Evolutionary conservation across 2,797 vertebrate species (phyloP).

Genomic region (Amblyraja radiata): DNA sequence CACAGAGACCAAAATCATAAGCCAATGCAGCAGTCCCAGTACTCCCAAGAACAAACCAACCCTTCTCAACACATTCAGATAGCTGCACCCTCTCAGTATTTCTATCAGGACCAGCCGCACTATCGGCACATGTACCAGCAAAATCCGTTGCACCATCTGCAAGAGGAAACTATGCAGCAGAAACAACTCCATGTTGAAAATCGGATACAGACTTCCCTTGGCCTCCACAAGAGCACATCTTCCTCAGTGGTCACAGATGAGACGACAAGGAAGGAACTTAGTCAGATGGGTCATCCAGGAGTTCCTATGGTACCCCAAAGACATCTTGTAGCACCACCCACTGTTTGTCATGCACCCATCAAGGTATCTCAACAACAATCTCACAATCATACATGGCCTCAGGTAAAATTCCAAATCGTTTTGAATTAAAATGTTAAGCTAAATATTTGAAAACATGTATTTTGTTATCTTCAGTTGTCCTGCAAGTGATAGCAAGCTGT

Average conservation of each 20-base stretch:
- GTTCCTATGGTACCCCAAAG: constrained; percentile 50
- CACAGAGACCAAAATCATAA: constrained; percentile 59
- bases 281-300: constrained; percentile 45
- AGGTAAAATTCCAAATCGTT: constrained; percentile 16
- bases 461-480: background rate
- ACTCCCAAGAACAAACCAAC: constrained; percentile 57
- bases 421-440: background rate
- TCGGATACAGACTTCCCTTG: constrained; percentile 49
- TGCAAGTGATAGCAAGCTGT: background rate
- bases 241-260: constrained; percentile 51
- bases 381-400: constrained; percentile 32
- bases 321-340: constrained; percentile 48
- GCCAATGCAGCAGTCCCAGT: constrained; percentile 54
- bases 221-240: constrained; percentile 54
- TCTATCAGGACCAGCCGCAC: constrained; percentile 62
- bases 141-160: constrained; percentile 49
- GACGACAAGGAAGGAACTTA: constrained; percentile 43
- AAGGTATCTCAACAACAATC: constrained; percentile 12
- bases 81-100: constrained; percentile 59
- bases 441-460: background rate
- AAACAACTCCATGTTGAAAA: constrained; percentile 57
- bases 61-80: constrained; percentile 65
- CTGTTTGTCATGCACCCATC: constrained; percentile 1
- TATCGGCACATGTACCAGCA: constrained; percentile 61
- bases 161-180: constrained; percentile 49